Evolutionary conservation across 2,888 invertebrate genomes (phyloP), one percentile per base, ranked within the genome.

Genomic region (Dastarcus helophoroides): DNA sequence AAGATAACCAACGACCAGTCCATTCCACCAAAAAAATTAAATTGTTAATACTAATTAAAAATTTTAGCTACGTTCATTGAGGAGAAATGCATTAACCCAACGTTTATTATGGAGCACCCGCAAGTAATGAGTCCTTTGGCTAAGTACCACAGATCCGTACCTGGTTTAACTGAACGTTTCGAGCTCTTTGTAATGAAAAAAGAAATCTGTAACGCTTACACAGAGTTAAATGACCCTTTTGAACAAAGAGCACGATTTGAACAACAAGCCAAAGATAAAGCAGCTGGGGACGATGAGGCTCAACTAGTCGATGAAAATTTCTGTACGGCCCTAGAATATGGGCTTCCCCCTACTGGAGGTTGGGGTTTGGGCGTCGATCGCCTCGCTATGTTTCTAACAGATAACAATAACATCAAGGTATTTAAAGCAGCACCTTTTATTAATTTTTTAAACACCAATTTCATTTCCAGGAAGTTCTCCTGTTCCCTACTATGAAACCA

Each of bases 401-500:
- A 99, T 63, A 81, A 90, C 8, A 93, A 95, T 61, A 99, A 98
- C 56, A 99, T 99, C 50, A 99, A 98, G 79, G 93, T 88, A 55
- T n/a, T n/a, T n/a, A n/a, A n/a, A n/a, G n/a, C n/a, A n/a, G n/a
- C n/a, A n/a, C n/a, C n/a, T n/a, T n/a, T n/a, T n/a, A n/a, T n/a
- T n/a, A n/a, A n/a, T n/a, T n/a, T n/a, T n/a, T n/a, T n/a, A n/a
- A n/a, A n/a, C n/a, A 2, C 3, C 11, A 12, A 3, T 10, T 11
- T 10, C 15, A 14, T 14, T 50, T 68, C 71, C 57, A 91, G 90
- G 98, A 99, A 65, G 97, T 98, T 17, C 68, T 99, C 31, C 66
- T 98, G 38, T 99, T 99, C 73, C 98, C 98, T 4, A 94, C 95
- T 8, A 97, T 98, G 97, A 91, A 90, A 58, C 97, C 98, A 8